Conservation (phyloP, 2,113 vertebrate genomes). For the Phocoena phocoena region DNA sequence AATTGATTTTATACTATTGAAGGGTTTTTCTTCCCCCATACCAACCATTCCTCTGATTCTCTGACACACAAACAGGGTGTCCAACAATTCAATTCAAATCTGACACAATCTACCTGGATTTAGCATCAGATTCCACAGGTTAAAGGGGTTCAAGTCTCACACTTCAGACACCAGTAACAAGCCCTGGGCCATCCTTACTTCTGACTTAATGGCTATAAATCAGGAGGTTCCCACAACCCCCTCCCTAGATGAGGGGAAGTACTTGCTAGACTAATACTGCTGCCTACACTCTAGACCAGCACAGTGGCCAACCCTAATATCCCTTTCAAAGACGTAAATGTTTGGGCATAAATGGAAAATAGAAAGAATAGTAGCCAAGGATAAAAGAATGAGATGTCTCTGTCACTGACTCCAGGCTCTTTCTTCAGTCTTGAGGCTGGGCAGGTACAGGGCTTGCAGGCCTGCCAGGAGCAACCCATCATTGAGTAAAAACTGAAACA, state of each 20-base stretch:
- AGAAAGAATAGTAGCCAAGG: neutral
- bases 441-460: neutral
- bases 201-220: neutral
- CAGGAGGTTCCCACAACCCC: no score
- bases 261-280: neutral
- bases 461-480: rapidly evolving
- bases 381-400: neutral
- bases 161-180: neutral
- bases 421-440: neutral
- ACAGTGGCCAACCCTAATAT: neutral
- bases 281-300: neutral
- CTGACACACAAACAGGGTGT: neutral
- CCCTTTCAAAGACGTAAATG: neutral
- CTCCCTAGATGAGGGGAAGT: neutral
- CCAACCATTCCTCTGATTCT: neutral
- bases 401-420: neutral
- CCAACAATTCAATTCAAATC: neutral
- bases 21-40: neutral
- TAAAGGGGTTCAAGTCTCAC: neutral
- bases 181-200: neutral
- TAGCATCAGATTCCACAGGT: neutral
- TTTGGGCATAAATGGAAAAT: neutral
- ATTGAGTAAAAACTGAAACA: neutral
- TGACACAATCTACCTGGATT: neutral
- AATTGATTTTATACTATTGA: neutral